These are phyloP conservation scores for Calosoma granatense DNA, from an alignment of 1,140 invertebrate species.

Conservation along the genomic window DNA sequence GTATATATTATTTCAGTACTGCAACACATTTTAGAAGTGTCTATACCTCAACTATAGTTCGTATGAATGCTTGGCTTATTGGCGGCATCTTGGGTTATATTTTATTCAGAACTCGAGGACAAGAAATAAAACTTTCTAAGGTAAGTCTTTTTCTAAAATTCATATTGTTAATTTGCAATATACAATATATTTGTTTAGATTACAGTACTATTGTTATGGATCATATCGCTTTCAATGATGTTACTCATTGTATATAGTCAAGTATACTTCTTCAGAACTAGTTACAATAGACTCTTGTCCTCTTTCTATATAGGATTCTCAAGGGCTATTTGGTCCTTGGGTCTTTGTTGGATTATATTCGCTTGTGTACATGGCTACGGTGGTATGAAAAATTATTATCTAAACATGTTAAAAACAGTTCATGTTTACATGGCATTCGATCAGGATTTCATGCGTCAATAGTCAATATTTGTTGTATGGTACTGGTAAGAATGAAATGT, in stretches of 20 bases:
- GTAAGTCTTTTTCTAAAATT: no score
- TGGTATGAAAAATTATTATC: slow-evolving; percentile 28
- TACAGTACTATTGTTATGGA: neutral
- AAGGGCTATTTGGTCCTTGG: slow-evolving; percentile 44
- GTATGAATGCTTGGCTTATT: neutral
- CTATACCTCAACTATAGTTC: neutral
- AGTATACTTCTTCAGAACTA: neutral
- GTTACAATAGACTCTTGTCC: neutral
- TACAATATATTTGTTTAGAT: neutral
- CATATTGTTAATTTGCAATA: neutral
- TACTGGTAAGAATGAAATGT: no score
- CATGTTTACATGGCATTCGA: no score
- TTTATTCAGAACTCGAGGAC: neutral
- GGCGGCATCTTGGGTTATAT: neutral
- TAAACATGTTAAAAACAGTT: no score
- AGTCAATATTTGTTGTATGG: no score
- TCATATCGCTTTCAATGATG: neutral
- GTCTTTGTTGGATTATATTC: slow-evolving; percentile 54
- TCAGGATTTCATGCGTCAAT: no score
- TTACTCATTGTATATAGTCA: neutral
- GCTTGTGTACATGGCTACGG: slow-evolving; percentile 53
- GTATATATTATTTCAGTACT: no score
- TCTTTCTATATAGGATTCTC: slow-evolving; percentile 47
- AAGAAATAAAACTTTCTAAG: neutral
- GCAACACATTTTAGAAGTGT: neutral